A percentile compares a stretch with the other conserved stretches of the same genome.
Conservation (phyloP, 1,140 invertebrate genomes). For the Diachasma alloeum region DNA sequence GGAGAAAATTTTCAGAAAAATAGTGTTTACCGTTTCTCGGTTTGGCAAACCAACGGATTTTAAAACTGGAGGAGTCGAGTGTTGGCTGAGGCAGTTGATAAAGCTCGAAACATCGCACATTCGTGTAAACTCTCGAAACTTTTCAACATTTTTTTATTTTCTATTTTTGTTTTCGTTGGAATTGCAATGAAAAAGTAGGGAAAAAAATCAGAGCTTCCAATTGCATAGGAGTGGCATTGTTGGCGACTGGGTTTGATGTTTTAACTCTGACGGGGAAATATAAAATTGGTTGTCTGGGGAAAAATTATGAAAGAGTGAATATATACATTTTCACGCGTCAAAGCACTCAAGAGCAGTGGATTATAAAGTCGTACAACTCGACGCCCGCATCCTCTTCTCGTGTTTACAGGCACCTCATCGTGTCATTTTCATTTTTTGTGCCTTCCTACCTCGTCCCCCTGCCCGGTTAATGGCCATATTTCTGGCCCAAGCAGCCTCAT, state of each 20-base stretch:
- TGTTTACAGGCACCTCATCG: conserved; percentile 27
- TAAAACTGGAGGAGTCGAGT: conserved; percentile 40
- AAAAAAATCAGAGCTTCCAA: background rate
- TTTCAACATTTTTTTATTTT: background rate
- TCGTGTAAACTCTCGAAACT: conserved; percentile 34
- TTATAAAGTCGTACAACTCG: conserved; percentile 18
- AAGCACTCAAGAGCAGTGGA: conserved; percentile 5
- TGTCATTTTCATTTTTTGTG: conserved; percentile 29
- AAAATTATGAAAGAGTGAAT: conserved; percentile 4
- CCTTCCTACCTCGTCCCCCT: conserved; percentile 21
- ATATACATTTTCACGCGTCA: conserved; percentile 14
- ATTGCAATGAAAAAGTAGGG: background rate
- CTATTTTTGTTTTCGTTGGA: background rate
- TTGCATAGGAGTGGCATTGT: background rate
- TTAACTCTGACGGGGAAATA: background rate
- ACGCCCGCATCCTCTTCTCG: conserved; percentile 15
- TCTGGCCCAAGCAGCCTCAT: conserved; percentile 37
- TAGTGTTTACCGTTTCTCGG: background rate
- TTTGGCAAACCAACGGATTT: conserved; percentile 40
- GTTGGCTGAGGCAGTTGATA: conserved; percentile 38
- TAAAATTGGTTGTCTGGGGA: background rate
- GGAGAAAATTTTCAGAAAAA: background rate
- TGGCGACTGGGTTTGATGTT: background rate
- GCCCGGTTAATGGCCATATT: conserved; percentile 45
- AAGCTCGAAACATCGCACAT: conserved; percentile 40